Percentiles rank a stretch among this genome's conserved stretches.
Conservation (phyloP, 2,797 vertebrate species). For the Spheniscus humboldti region DNA sequence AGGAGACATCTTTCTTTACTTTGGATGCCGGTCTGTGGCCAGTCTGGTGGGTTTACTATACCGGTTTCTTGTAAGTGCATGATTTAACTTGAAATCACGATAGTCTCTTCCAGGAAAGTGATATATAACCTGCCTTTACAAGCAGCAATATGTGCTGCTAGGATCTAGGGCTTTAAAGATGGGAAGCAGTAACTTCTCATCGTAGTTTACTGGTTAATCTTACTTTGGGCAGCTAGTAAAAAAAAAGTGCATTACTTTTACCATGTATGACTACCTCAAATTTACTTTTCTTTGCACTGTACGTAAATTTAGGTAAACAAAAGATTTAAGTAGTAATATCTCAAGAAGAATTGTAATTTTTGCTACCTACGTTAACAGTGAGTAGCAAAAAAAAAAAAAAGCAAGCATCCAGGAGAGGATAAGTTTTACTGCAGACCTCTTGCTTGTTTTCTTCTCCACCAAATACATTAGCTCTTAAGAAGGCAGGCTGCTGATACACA, state of each 20-base stretch:
- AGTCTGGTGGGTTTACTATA: not conserved
- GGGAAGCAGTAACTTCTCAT: not conserved
- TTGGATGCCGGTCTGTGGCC: not conserved
- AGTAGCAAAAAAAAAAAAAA: not conserved
- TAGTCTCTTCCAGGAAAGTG: not conserved
- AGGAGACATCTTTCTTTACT: not conserved
- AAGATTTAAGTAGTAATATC: not conserved
- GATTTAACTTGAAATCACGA: not conserved
- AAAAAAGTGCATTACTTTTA: not conserved
- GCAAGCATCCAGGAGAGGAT: fast-evolving
- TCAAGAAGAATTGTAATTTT: not conserved
- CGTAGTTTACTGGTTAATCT: not conserved
- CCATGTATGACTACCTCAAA: not conserved
- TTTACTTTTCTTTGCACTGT: not conserved
- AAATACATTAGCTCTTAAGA: not conserved
- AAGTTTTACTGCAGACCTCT: not conserved
- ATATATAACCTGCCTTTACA: not conserved
- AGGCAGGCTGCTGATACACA: not conserved
- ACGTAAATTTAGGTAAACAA: not conserved
- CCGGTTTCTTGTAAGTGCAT: not conserved
- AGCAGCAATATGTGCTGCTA: not conserved
- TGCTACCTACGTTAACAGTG: not conserved
- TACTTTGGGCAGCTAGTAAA: not conserved
- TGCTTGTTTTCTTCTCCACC: not conserved
- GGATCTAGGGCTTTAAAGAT: not conserved